These are phyloP conservation scores for Thecocarcelia acutangulata DNA, from an alignment of 2,888 invertebrate genomes.

Conservation along the genomic window DNA sequence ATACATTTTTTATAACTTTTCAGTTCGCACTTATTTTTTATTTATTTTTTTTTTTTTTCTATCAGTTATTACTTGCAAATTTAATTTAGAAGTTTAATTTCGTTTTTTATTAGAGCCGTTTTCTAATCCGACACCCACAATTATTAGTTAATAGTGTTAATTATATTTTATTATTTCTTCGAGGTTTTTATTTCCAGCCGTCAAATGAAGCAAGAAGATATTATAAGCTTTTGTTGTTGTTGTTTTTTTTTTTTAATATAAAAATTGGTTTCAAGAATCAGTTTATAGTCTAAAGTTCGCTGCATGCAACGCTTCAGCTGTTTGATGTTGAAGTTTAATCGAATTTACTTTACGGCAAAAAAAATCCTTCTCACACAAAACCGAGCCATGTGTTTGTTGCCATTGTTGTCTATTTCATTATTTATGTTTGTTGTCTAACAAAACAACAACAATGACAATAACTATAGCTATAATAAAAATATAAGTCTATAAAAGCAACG, in stretches of 20 bases:
- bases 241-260: slow-evolving; percentile 19
- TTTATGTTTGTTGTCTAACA: slow-evolving; percentile 41
- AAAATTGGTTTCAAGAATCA: slow-evolving; percentile 48
- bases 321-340: slow-evolving; percentile 38
- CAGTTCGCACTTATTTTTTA: too few species aligned
- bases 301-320: slow-evolving; percentile 46
- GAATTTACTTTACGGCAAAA: slow-evolving; percentile 16
- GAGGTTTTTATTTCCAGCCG: slow-evolving; percentile 4
- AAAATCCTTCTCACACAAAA: slow-evolving; percentile 59
- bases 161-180: not conserved
- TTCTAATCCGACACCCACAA: slow-evolving; percentile 3
- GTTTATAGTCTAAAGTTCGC: slow-evolving; percentile 65
- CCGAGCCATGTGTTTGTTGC: slow-evolving; percentile 49
- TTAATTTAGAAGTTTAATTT: too few species aligned
- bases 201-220: slow-evolving; percentile 1
- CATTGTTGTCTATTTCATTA: slow-evolving; percentile 38
- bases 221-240: not conserved
- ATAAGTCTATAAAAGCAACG: slow-evolving; percentile 41
- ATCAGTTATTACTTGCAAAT: too few species aligned
- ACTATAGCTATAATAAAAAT: slow-evolving; percentile 28
- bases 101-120: not conserved
- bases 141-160: not conserved
- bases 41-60: too few species aligned
- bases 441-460: slow-evolving; percentile 47
- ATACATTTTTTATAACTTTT: too few species aligned